Conservation (phyloP, 2,113 vertebrate species). For the Otus sunia region DNA sequence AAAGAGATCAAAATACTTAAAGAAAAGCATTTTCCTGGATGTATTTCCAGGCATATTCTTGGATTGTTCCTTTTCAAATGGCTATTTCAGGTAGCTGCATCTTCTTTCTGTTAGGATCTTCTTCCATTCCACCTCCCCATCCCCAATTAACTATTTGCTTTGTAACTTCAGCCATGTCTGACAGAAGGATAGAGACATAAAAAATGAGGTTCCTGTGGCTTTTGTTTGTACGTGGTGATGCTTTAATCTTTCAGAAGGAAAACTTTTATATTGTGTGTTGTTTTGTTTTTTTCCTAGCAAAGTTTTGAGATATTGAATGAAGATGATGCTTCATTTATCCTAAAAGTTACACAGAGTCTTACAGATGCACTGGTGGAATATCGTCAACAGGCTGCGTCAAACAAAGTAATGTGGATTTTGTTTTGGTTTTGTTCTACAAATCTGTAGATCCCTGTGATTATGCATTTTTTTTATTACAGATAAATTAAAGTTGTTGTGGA, state of each 20-base stretch:
- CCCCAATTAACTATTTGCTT: background rate
- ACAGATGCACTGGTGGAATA: constrained; percentile 55
- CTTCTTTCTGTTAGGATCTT: background rate
- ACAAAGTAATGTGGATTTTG: constrained; percentile 3
- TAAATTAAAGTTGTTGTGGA: background rate
- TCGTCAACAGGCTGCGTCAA: constrained; percentile 13
- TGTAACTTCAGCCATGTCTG: background rate
- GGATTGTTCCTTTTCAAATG: background rate
- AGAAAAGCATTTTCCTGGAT: background rate
- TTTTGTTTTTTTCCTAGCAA: background rate
- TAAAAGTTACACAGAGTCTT: constrained; percentile 61
- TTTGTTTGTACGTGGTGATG: background rate
- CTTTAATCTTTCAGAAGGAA: background rate
- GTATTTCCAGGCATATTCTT: background rate
- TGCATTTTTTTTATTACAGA: background rate
- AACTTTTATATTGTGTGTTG: background rate
- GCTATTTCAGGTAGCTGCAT: background rate
- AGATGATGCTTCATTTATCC: constrained; percentile 65
- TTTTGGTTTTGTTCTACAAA: background rate
- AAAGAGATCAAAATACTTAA: background rate
- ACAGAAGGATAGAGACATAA: background rate
- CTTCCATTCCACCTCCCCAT: background rate
- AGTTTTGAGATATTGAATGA: constrained; percentile 62
- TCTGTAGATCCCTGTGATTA: background rate
- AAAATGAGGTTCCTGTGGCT: background rate